phyloP scores from a whole-genome alignment of 1,140 invertebrate species.

The Augochlora pura region DNA sequence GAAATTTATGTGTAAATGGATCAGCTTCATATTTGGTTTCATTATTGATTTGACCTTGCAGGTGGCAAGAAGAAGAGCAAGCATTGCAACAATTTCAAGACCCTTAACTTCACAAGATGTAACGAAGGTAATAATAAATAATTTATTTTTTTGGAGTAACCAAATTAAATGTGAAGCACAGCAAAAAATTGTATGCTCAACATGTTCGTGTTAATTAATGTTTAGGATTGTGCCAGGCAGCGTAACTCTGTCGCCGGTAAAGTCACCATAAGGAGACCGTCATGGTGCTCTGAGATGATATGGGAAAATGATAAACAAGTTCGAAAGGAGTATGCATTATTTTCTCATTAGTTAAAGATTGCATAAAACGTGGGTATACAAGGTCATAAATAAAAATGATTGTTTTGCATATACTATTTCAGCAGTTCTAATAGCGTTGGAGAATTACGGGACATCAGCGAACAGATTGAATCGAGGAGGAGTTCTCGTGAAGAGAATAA shows the following conservation, averaged over 20 bases:
- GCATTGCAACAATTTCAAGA: conserved; percentile 77
- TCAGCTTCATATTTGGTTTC: too few species aligned
- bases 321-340: conserved; percentile 72
- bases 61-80: conserved; percentile 78
- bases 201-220: conserved; percentile 7
- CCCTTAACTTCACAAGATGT: conserved; percentile 71
- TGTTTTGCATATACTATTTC: neutral
- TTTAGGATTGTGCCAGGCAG: conserved; percentile 69
- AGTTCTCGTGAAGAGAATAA: conserved; percentile 74
- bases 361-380: neutral
- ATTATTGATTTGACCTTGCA: conserved; percentile 59
- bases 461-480: conserved; percentile 68
- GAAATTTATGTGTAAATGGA: too few species aligned
- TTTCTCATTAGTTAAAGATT: conserved; percentile 13
- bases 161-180: too few species aligned
- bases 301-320: conserved; percentile 71
- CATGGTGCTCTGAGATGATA: conserved; percentile 70
- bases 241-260: conserved; percentile 75
- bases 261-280: conserved; percentile 72
- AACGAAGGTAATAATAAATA: conserved; percentile 72
- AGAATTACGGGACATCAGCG: conserved; percentile 71
- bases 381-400: too few species aligned
- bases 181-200: neutral
- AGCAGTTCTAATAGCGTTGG: conserved; percentile 70
- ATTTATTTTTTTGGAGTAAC: neutral